Percentiles rank a stretch among this genome's conserved stretches.
These are phyloP conservation scores for Meriones unguiculatus DNA, from an alignment of 2,113 vertebrate species.

Conservation along the genomic window DNA sequence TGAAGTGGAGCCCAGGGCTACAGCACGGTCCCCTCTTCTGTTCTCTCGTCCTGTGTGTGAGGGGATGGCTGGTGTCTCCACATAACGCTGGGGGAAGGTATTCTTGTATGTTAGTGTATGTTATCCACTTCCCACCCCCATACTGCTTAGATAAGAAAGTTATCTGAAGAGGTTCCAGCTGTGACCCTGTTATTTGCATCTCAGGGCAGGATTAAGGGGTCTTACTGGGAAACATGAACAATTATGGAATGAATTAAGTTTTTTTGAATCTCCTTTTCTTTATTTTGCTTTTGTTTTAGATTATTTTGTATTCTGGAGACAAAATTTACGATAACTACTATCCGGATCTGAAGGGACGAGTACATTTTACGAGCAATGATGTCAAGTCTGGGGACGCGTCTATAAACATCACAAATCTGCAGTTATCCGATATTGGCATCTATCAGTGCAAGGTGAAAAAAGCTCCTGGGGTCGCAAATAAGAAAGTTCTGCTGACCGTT, in stretches of 20 bases:
- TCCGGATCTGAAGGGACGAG: constrained; percentile 87
- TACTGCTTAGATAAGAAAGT: background rate
- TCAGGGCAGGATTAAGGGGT: background rate
- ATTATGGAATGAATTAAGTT: background rate
- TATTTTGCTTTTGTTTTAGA: constrained; percentile 86
- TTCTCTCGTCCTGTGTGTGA: constrained; percentile 11
- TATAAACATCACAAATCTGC: constrained; percentile 92
- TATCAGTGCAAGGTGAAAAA: constrained; percentile 99
- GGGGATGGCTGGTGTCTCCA: background rate
- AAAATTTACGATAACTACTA: constrained; percentile 91
- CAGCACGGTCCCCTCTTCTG: rapidly evolving
- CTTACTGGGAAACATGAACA: background rate
- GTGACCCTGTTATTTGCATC: background rate
- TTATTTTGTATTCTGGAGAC: constrained; percentile 94
- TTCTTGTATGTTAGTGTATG: background rate
- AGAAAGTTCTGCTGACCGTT: constrained; percentile 93
- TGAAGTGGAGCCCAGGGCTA: background rate
- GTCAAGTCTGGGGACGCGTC: constrained; percentile 94
- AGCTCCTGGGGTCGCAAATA: constrained; percentile 92
- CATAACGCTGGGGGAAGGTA: background rate
- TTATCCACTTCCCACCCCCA: background rate
- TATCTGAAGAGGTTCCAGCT: no score
- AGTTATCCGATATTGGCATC: constrained; percentile 91
- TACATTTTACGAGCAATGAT: constrained; percentile 92
- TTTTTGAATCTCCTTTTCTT: background rate